Evolutionary conservation across 2,113 vertebrate species (phyloP), one percentile per base, ranked within the genome.

Genomic region (Copsychus sechellarum): DNA sequence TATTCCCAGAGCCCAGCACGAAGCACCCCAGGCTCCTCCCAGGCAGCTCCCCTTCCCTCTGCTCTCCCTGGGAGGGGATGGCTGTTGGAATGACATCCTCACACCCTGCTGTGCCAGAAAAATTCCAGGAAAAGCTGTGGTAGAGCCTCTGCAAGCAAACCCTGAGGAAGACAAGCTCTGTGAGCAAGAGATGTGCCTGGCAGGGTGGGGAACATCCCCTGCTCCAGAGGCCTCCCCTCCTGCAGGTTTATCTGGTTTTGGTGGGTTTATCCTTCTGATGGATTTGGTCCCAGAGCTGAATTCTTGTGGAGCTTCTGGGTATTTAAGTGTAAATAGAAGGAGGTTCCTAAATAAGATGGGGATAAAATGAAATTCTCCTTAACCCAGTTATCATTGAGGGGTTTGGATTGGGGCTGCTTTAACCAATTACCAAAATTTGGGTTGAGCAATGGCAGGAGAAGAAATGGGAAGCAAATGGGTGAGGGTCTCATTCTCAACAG

Each of bases 1-100:
- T 50, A 3, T 18, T 16, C 16, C 67, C n/a, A 15, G 20, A 15
- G 10, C 8, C 64, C 50, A 31, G 22, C 28, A 51, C 0, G 2
- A 22, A 56, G 8, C 26, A 5, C 8, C 16, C 34, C 0, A 1
- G 26, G 16, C 8, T 81, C 11, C 3, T 31, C 38, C 20, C 1
- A 0, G 31, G 3, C 51, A 42, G 20, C 28, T 67, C 1, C 1
- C 15, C 24, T 67, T 36, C 20, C 12, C 28, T 38, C 43, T 43
- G 14, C 33, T 19, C 11, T 20, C 11, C 25, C 26, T 51, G 18
- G 11, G 21, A 40, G 9, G 34, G 5, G 16, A 4, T 45, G 76
- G 25, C 12, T 23, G 13, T 9, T 69, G 54, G 48, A 14, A 20
- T 61, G 36, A 12, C 36, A 53, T 45, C 69, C 8, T 79, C 24